Evolutionary conservation across 1,140 invertebrate species (phyloP), one percentile per base, ranked within the genome.

Genomic region (Notospermus geniculatus): DNA sequence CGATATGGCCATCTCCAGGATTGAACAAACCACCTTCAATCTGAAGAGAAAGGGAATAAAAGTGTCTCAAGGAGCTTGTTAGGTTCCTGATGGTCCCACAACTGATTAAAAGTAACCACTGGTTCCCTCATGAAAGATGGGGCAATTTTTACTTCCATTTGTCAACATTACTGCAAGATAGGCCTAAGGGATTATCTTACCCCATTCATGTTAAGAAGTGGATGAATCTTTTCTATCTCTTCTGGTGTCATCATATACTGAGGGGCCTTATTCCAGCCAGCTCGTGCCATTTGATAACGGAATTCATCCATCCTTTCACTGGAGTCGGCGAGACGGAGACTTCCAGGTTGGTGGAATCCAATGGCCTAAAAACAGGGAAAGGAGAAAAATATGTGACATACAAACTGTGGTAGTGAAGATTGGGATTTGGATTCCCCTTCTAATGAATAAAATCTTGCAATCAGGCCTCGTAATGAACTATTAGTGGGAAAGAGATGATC

Each of bases 1-100:
- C 80, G 28, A 82, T 73, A 54, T 82, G 78, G 13, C 80, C 80
- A 60, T 82, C 80, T 11, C 66, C 64, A 17, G 79, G 75, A 45
- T 69, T 82, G 61, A 71, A 79, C 1, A 82, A 57, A 13, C 79
- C 80, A 43, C 69, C 78, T 36, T 80, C 30, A 50, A 81, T 70
- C 79, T 81, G 41, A 45, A 59, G 43, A 58, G 61, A 57, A 64
- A 56, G n/a, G 1, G 19, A 50, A 28, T 46, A n/a, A n/a, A n/a
- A n/a, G n/a, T n/a, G n/a, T n/a, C n/a, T n/a, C n/a, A n/a, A n/a
- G n/a, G n/a, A n/a, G n/a, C n/a, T n/a, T n/a, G n/a, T n/a, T n/a
- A n/a, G n/a, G n/a, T n/a, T n/a, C n/a, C n/a, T n/a, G n/a, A n/a
- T n/a, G n/a, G n/a, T n/a, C n/a, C n/a, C n/a, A n/a, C n/a, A n/a